Conservation (phyloP, 2,888 invertebrate genomes). For the Diaphora mendica region DNA sequence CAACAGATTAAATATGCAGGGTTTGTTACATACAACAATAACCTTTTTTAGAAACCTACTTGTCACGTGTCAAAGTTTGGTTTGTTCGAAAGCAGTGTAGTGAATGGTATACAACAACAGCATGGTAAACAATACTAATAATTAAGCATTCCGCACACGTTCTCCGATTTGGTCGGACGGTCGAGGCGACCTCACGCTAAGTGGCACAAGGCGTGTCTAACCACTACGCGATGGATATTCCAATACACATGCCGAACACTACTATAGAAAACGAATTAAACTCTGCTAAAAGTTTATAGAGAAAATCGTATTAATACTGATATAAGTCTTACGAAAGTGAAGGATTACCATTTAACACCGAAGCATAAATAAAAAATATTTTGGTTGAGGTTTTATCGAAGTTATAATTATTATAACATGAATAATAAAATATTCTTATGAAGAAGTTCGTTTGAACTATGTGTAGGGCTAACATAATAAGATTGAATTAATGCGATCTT, state of each 20-base stretch:
- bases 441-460: constrained; percentile 32
- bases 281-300: constrained; percentile 29
- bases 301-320: constrained; percentile 32
- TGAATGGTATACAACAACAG: constrained; percentile 45
- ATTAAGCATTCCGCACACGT: constrained; percentile 58
- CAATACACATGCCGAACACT: constrained; percentile 36
- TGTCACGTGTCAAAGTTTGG: constrained; percentile 45
- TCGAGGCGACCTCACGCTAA: constrained; percentile 55
- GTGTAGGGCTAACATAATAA: constrained; percentile 35
- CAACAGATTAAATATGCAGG: neutral
- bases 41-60: constrained; percentile 41
- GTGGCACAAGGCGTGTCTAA: constrained; percentile 60
- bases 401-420: constrained; percentile 19
- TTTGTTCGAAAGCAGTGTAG: constrained; percentile 42
- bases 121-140: constrained; percentile 50
- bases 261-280: constrained; percentile 41
- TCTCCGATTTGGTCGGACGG: constrained; percentile 52
- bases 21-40: constrained; percentile 35
- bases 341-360: constrained; percentile 68
- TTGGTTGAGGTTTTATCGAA: constrained; percentile 55
- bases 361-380: constrained; percentile 57
- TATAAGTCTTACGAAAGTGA: constrained; percentile 43
- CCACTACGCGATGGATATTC: constrained; percentile 31
- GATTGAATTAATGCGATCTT: constrained; percentile 56
- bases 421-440: neutral